A percentile compares a stretch with the other conserved stretches of the same genome.
Evolutionary conservation across 2,888 invertebrate genomes (phyloP).

Genomic region (Ommatoiulus sabulosus): DNA sequence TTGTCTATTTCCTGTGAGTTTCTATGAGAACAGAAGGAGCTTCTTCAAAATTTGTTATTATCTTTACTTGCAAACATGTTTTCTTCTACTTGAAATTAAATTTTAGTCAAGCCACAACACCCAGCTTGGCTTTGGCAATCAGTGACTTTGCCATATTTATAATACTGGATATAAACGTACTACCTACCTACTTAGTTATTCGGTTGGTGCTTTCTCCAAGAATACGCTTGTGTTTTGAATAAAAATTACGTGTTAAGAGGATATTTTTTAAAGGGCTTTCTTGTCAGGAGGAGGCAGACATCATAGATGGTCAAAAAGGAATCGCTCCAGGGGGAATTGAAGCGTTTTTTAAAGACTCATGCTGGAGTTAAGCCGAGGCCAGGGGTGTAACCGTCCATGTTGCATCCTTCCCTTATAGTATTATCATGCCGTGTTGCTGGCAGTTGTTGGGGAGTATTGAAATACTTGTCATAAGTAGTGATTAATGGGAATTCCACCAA

Average conservation of each 20-base stretch:
- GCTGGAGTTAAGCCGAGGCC: slow-evolving; percentile 49
- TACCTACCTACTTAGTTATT: not conserved
- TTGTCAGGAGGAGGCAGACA: slow-evolving; percentile 47
- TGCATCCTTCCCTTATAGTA: slow-evolving; percentile 49
- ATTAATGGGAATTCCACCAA: slow-evolving; percentile 60
- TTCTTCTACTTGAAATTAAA: not conserved
- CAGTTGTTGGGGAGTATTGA: slow-evolving; percentile 57
- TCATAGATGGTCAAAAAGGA: slow-evolving; percentile 47
- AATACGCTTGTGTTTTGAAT: slow-evolving; percentile 16
- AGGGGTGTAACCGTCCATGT: slow-evolving; percentile 51
- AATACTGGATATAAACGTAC: not conserved
- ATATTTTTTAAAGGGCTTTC: slow-evolving; percentile 37
- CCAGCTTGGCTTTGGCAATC: not conserved
- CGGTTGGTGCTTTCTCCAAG: not conserved
- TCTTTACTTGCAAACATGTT: not conserved
- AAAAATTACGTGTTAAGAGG: slow-evolving; percentile 37
- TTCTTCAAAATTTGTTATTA: not conserved
- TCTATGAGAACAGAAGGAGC: too few species aligned
- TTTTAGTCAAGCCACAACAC: not conserved
- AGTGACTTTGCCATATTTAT: not conserved
- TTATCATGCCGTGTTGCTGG: slow-evolving; percentile 53
- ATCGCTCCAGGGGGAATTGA: slow-evolving; percentile 47
- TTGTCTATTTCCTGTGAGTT: too few species aligned
- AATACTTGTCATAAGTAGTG: slow-evolving; percentile 59
- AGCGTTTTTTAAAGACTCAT: slow-evolving; percentile 40